Base-by-base conservation (phyloP, 2,888 invertebrate species). In the Polymixis lichenea region DNA sequence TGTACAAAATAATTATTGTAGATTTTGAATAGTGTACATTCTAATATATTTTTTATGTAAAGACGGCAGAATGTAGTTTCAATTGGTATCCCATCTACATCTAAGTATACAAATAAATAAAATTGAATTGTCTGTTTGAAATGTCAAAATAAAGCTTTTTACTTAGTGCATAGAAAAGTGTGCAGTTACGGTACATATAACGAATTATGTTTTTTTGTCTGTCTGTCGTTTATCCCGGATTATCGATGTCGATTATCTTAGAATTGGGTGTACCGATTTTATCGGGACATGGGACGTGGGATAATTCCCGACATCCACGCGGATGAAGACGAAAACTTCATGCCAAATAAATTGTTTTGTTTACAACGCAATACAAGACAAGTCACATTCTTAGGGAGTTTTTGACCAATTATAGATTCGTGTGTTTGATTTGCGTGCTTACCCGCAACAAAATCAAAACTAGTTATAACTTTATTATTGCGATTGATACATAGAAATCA, bases 1-100 rank as follows among this genome's bases (percentile, higher is more conserved):
- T 82, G 70, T 84, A 77, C n/a, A 83, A 71, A 74, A 61, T 67
- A 69, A 51, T 60, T 73, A 46, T 60, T 73, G 77, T 77, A 72
- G 75, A 69, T 72, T 75, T 70, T 58, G 43, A 38, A 74, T 72
- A 68, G 22, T 78, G 60, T 72, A 78, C n/a, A 75, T 72, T 74
- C n/a, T 68, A 79, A 83, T 85, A 84, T 86, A 83, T 83, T 70
- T 85, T 80, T 75, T 43, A 85, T 28, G 19, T 74, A 73, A 49
- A 73, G 15, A 38, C 17, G 49, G 28, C 64, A 13, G 19, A 7
- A 7, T 60, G 55, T 58, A 60, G 78, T 85, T 70, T 82, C n/a
- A 38, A 51, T 76, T 55, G 11, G n/a, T n/a, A n/a, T 46, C n/a
- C 49, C 17, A 46, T 46, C 43, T 46, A 43, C 1, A 46, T 46